Evolutionary conservation across 2,888 invertebrate species (phyloP).

Genomic region (Emmelina monodactyla): DNA sequence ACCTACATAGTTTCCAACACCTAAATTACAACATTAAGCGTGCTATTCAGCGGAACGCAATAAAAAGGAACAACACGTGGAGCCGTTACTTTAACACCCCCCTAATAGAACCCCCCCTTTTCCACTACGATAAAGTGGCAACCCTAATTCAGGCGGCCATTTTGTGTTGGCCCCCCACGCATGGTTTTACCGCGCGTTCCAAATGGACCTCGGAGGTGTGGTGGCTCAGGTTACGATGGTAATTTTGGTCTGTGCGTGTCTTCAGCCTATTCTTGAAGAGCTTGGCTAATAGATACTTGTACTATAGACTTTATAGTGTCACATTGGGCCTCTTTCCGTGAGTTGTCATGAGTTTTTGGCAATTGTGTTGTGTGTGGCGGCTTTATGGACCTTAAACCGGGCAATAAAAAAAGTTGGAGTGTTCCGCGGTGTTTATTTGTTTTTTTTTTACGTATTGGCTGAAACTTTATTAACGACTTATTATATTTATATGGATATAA

Average conservation of each 20-base stretch:
- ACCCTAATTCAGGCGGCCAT: not conserved
- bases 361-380: too few species aligned
- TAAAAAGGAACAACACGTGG: conserved; percentile 57
- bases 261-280: conserved; percentile 41
- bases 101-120: conserved; percentile 49
- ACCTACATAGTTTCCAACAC: conserved; percentile 32
- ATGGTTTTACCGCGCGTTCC: too few species aligned
- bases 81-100: conserved; percentile 59
- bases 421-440: too few species aligned
- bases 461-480: too few species aligned
- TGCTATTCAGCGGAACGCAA: conserved; percentile 47
- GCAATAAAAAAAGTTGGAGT: too few species aligned
- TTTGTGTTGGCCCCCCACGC: not conserved
- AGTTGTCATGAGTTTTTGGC: too few species aligned
- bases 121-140: conserved; percentile 18
- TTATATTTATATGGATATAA: too few species aligned
- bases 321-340: too few species aligned
- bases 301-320: conserved; percentile 57
- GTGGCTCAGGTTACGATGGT: conserved; percentile 25
- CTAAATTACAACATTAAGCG: conserved; percentile 49
- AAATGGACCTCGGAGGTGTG: conserved; percentile 19
- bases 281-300: conserved; percentile 54
- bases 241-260: conserved; percentile 40
- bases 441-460: too few species aligned
- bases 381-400: too few species aligned